Evolutionary conservation across 1,140 invertebrate species (phyloP).

Genomic region (Drosophila murphyi): DNA sequence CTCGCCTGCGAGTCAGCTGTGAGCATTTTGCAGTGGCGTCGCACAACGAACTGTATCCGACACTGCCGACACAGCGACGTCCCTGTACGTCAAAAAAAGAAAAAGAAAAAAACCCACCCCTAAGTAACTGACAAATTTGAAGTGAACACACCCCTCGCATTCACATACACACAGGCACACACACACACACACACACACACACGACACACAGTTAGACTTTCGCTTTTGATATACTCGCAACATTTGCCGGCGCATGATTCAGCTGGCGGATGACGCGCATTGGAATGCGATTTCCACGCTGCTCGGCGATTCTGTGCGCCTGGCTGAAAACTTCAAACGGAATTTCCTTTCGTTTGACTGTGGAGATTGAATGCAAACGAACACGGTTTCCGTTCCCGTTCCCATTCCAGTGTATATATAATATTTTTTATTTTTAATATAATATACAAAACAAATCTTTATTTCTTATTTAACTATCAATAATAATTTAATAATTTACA

Average conservation of each 20-base stretch:
- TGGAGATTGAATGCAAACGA: conserved; percentile 34
- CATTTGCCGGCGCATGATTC: conserved; percentile 3
- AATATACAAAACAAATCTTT: no score
- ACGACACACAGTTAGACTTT: conserved; percentile 46
- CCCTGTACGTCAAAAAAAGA: conserved; percentile 4
- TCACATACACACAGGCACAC: conserved; percentile 19
- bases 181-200: background rate
- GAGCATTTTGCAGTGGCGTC: conserved; percentile 56
- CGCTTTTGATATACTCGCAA: conserved; percentile 47
- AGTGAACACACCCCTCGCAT: conserved; percentile 68
- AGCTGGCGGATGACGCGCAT: conserved; percentile 43
- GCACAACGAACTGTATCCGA: background rate
- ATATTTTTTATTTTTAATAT: no score
- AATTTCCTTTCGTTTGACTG: conserved; percentile 80
- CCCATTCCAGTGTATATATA: no score
- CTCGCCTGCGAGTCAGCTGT: conserved; percentile 45
- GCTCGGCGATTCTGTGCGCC: conserved; percentile 50
- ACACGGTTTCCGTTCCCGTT: background rate
- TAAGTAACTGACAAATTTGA: conserved; percentile 47
- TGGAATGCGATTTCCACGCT: conserved; percentile 40
- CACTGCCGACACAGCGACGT: background rate
- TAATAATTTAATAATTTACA: no score
- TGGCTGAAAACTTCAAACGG: conserved; percentile 67
- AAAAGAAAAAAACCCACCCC: conserved; percentile 58
- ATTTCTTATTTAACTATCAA: no score